Percentiles rank a stretch among this genome's conserved stretches.
Evolutionary conservation across 2,797 vertebrate species (phyloP).

Genomic region (Danionella dracula): DNA sequence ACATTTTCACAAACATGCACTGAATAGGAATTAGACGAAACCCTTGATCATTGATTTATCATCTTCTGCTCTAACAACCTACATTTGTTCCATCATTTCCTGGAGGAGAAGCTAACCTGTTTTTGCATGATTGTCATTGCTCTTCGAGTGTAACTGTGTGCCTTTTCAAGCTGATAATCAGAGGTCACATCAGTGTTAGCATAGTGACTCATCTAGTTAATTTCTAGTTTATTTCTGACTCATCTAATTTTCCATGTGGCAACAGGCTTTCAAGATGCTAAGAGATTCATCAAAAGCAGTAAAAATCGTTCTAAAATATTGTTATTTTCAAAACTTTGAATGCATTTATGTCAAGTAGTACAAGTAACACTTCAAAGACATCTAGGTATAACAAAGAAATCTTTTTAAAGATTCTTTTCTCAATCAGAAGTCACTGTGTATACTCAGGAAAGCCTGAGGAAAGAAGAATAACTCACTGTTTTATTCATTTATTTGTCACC

Average conservation of each 20-base stretch:
- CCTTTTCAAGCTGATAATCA: constrained; percentile 3
- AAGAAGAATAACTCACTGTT: not conserved
- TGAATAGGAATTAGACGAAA: not conserved
- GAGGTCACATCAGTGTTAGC: not conserved
- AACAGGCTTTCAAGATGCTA: not conserved
- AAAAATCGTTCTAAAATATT: no score
- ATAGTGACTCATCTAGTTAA: constrained; percentile 11
- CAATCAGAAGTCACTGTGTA: no score
- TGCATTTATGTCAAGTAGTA: no score
- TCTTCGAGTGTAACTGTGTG: not conserved
- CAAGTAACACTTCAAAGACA: no score
- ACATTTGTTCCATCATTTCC: not conserved
- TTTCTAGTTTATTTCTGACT: constrained; percentile 2
- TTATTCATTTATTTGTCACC: not conserved
- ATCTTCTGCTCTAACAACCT: constrained; percentile 15
- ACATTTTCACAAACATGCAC: no score
- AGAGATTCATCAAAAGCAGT: no score
- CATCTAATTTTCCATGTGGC: not conserved
- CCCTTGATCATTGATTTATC: no score
- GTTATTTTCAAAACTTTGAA: no score
- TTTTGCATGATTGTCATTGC: constrained; percentile 16
- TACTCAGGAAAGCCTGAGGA: not conserved
- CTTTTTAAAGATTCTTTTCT: no score
- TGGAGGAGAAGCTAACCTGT: constrained; percentile 7
- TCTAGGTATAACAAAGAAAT: no score